Percentiles rank a stretch among this genome's conserved stretches.
Evolutionary conservation across 1,140 invertebrate genomes (phyloP).

Genomic region (Parapsyche elsis): DNA sequence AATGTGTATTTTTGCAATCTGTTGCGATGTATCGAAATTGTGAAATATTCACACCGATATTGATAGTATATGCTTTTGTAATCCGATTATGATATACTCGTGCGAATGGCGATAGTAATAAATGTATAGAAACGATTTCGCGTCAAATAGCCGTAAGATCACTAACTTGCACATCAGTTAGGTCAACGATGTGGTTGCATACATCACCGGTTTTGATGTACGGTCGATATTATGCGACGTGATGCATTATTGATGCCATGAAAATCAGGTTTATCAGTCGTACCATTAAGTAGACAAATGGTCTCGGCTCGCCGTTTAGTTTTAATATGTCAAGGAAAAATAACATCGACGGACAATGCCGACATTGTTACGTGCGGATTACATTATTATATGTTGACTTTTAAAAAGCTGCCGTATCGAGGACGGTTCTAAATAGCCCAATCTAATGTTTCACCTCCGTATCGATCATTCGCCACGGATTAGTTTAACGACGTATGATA

Average conservation of each 20-base stretch:
- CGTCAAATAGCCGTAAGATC: no score
- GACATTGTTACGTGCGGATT: neutral
- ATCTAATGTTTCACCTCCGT: neutral
- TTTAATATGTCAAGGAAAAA: slow-evolving; percentile 17
- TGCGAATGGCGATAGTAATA: no score
- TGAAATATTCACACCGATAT: no score
- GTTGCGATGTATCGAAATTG: no score
- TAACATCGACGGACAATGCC: neutral
- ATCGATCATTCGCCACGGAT: neutral
- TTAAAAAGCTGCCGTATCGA: neutral
- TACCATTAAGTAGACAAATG: slow-evolving; percentile 13
- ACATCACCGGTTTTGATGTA: neutral
- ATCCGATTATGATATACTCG: no score
- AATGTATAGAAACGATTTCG: no score
- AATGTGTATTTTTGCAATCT: no score
- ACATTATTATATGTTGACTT: neutral
- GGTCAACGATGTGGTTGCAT: no score
- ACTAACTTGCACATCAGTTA: no score
- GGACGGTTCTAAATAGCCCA: neutral
- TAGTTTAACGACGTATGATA: slow-evolving; percentile 7
- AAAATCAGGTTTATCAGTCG: slow-evolving; percentile 20
- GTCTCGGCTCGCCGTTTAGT: neutral
- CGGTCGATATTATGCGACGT: slow-evolving; percentile 13
- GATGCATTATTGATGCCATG: slow-evolving; percentile 24
- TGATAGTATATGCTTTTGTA: no score